Evolutionary conservation across 2,888 invertebrate genomes (phyloP).

Genomic region (Apamea sordens): DNA sequence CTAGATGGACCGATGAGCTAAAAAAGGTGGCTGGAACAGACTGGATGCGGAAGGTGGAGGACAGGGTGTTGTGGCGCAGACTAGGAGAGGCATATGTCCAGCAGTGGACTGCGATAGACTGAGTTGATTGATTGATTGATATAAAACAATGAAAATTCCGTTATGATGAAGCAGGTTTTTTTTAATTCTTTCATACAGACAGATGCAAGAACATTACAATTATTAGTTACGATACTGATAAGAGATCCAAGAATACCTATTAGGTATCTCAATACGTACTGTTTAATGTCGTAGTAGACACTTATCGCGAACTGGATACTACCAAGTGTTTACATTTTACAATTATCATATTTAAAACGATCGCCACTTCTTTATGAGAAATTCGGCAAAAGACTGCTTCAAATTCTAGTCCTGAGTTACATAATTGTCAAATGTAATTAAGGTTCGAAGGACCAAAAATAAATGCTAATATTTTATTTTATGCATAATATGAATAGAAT

Average conservation of each 20-base stretch:
- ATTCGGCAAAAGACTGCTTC: background rate
- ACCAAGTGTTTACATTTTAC: constrained; percentile 28
- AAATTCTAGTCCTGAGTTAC: background rate
- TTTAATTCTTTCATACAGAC: background rate
- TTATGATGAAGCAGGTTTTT: background rate
- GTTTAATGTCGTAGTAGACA: constrained; percentile 28
- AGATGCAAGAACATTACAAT: background rate
- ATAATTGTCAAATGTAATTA: background rate
- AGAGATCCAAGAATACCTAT: constrained; percentile 39
- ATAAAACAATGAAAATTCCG: background rate
- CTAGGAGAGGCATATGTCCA: no score
- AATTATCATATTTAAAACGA: constrained; percentile 13
- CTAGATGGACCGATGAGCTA: no score
- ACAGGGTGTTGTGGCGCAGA: no score
- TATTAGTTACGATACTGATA: constrained; percentile 28
- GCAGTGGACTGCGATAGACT: no score
- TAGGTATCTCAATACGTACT: constrained; percentile 32
- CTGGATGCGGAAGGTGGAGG: no score
- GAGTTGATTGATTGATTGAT: background rate
- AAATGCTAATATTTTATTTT: no score
- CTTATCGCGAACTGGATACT: constrained; percentile 42
- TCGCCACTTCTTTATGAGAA: background rate
- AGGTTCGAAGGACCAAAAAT: background rate
- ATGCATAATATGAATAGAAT: background rate
- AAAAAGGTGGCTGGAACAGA: no score